These are phyloP conservation scores for Camelus dromedarius DNA, from an alignment of 2,113 vertebrate species.

Conservation along the genomic window DNA sequence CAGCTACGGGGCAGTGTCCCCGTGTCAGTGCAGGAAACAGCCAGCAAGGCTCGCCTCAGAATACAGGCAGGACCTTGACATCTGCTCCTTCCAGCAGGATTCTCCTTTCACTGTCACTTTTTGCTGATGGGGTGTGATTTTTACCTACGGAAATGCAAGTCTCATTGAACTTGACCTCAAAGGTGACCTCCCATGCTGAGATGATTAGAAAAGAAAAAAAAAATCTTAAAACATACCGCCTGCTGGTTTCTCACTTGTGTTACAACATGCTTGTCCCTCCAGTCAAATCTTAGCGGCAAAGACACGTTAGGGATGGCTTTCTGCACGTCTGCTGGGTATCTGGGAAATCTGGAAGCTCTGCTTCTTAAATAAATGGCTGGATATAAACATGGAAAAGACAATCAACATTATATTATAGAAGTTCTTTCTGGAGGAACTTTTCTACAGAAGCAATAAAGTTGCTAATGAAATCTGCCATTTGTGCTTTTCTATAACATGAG, in stretches of 20 bases:
- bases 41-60: not conserved
- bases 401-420: not conserved
- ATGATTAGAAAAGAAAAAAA: not conserved
- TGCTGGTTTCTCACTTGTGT: slow-evolving; percentile 93
- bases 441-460: not conserved
- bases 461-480: not conserved
- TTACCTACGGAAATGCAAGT: not conserved
- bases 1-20: not conserved
- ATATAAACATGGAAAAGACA: not conserved
- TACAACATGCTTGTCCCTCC: slow-evolving; percentile 92
- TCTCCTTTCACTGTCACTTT: not conserved
- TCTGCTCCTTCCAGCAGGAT: not conserved
- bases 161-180: not conserved
- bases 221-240: slow-evolving; percentile 86
- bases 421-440: not conserved
- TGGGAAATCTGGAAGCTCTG: slow-evolving; percentile 83
- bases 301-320: slow-evolving; percentile 37
- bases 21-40: not conserved
- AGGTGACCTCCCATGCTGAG: not conserved
- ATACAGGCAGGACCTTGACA: not conserved
- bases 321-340: slow-evolving; percentile 80
- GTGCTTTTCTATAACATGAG: not conserved
- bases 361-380: slow-evolving; percentile 92
- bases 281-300: slow-evolving; percentile 93
- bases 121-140: not conserved